Base-by-base conservation (phyloP, 64 coral and sea anemone genomes). In the Dendrophyllia cribrosa region DNA sequence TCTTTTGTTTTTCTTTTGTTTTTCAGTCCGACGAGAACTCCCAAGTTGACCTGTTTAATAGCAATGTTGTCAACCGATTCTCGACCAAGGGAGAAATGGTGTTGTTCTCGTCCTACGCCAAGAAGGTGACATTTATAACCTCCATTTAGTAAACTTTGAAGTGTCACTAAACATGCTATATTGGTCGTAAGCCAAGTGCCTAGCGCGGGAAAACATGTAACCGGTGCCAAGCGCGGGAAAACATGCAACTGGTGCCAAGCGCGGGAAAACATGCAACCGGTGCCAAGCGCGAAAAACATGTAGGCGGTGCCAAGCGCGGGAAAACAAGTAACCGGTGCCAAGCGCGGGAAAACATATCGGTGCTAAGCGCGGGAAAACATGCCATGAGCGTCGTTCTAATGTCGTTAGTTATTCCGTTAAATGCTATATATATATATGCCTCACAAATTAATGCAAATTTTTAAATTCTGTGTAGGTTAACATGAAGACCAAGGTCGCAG, bases 71-170 rank as follows among this genome's bases (percentile, higher is more conserved):
- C 17, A 84, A 84, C 60, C 44, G n/a, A 84, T 56, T 93, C 20
- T 64, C 80, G 14, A 75, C 91, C 11, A 43, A 75, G 16, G 72
- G 44, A 7, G 69, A 65, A 16, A 13, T 24, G 4, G 67, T 95
- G 11, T 62, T 90, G 25, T 95, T 95, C 64, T 95, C 94, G n/a
- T 95, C 94, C 3, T 79, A 72, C 51, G 79, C 84, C 25, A 90
- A 88, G 69, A 95, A 95, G 82, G 94, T 95, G 20, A 79, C 66
- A 49, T 53, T 34, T 44, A n/a, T 22, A 44, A 71, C 21, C 43
- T 59, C n/a, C 7, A 4, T 9, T 19, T 19, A 6, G 66, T 8
- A 24, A 9, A 19, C 19, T 21, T 69, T 19, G 1, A 22, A 22
- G 5, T 6, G 12, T 73, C 1, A n/a, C 61, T 64, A 17, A 64